Percentiles rank a stretch among this genome's conserved stretches.
These are phyloP conservation scores for Synaphobranchus kaupii DNA, from an alignment of 2,797 vertebrate genomes.

Conservation along the genomic window DNA sequence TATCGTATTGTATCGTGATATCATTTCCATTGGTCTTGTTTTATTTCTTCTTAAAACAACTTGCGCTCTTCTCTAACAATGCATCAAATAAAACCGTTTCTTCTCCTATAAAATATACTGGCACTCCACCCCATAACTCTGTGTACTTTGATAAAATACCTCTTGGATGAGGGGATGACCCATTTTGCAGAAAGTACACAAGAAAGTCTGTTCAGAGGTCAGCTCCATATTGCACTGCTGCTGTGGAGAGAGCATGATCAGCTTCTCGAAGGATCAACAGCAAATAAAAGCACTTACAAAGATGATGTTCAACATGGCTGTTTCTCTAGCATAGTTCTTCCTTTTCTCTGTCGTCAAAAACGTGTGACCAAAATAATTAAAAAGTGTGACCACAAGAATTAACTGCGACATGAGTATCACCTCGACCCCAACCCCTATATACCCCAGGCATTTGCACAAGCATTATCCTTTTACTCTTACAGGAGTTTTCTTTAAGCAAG, in stretches of 20 bases:
- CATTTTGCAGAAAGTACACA: neutral
- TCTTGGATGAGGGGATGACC: neutral
- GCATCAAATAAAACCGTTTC: neutral
- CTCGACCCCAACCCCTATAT: neutral
- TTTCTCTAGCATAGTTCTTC: neutral
- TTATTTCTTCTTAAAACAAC: neutral
- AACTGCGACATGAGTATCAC: neutral
- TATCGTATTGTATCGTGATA: no score
- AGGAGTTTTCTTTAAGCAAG: neutral
- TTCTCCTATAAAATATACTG: neutral
- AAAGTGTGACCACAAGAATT: neutral
- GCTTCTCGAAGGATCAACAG: neutral
- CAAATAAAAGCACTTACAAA: neutral
- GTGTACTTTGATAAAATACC: no score
- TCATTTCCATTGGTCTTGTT: neutral
- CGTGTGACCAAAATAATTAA: no score
- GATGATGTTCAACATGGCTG: neutral
- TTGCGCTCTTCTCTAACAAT: neutral
- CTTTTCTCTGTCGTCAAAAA: neutral
- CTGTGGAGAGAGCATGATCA: slow-evolving; percentile 5
- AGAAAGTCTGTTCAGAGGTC: neutral
- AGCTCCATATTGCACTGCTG: neutral
- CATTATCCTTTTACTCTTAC: neutral
- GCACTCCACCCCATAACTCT: neutral
- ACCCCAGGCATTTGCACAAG: neutral